Base-by-base conservation (phyloP, 2,113 vertebrate genomes). In the Barbus barbus region DNA sequence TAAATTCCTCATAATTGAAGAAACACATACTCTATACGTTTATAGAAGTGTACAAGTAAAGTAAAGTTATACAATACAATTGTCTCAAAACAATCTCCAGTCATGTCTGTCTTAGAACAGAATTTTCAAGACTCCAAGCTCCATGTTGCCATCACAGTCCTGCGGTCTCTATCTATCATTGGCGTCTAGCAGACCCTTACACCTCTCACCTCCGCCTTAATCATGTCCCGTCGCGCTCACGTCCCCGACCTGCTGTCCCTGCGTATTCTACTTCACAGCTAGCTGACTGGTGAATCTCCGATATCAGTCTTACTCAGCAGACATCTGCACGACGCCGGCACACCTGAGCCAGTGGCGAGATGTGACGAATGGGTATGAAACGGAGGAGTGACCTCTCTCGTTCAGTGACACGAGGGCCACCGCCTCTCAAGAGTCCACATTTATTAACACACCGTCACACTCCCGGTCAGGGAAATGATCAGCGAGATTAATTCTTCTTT, bases 271-370 rank as follows among this genome's bases (percentile, higher is more conserved):
- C 33, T 79, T 79, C 84, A 85, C 33, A 74, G 80, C 72, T 72
- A 81, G 22, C 16, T 5, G 41, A 80, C 81, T 67, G 16, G 18
- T 0, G 9, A 80, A 63, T 73, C 81, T 75, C 81, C 20, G 16
- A 79, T 67, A 86, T 90, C 86, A 69, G 86, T 89, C 87, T 89
- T 89, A 86, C 85, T 89, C 88, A 86, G 85, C 72, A 72, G 84
- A 84, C 88, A 90, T 84, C 86, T 86, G 84, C 53, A 61, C 26
- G 81, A 86, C 72, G 53, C 82, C 41, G 51, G 58, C 81, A 56
- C 83, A 75, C 65, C 81, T 81, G 82, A 78, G 69, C 75, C 76
- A 58, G 24, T 44, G 69, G 44, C 38, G 28, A 48, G 76, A 87
- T 44, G 83, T 84, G 88, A 86, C 61, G 76, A 84, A 88, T 86